Evolutionary conservation across 2,888 invertebrate species (phyloP).

Genomic region (Ischnus inquisitorius): DNA sequence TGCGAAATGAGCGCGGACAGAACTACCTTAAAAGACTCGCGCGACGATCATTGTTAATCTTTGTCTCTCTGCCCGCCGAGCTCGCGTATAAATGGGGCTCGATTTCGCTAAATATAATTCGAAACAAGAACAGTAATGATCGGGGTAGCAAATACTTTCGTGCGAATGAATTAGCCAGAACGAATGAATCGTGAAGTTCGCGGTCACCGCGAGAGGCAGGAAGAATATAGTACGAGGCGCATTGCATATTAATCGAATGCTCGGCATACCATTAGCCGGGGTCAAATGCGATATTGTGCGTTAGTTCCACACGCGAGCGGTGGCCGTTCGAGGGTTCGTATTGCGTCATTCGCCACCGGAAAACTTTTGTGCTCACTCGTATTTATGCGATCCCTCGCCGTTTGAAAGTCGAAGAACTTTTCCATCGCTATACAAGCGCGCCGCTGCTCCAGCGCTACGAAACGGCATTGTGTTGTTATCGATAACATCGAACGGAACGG

Average conservation of each 20-base stretch:
- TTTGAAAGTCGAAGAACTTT: slow-evolving; percentile 39
- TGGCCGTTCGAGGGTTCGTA: slow-evolving; percentile 11
- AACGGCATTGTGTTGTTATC: background rate
- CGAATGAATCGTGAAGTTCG: slow-evolving; percentile 35
- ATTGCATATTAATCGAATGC: slow-evolving; percentile 77
- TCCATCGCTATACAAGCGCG: slow-evolving; percentile 13
- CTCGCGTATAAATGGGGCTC: background rate
- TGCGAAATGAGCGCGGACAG: no score
- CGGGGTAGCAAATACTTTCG: background rate
- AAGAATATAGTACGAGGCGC: slow-evolving; percentile 37
- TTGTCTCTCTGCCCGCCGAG: background rate
- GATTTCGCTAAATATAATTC: background rate
- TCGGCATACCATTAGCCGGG: slow-evolving; percentile 75
- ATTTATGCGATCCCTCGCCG: background rate
- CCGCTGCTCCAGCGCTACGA: background rate
- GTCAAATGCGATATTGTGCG: slow-evolving; percentile 72
- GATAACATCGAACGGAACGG: background rate
- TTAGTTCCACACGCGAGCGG: slow-evolving; percentile 29
- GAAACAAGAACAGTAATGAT: background rate
- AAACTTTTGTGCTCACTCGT: slow-evolving; percentile 46
- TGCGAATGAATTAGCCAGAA: slow-evolving; percentile 60
- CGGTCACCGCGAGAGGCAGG: slow-evolving; percentile 39
- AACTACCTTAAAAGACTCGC: background rate
- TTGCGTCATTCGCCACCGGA: slow-evolving; percentile 62
- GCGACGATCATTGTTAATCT: background rate